phyloP scores from a whole-genome alignment of 1,140 invertebrate genomes.

The Gerris buenoi region DNA sequence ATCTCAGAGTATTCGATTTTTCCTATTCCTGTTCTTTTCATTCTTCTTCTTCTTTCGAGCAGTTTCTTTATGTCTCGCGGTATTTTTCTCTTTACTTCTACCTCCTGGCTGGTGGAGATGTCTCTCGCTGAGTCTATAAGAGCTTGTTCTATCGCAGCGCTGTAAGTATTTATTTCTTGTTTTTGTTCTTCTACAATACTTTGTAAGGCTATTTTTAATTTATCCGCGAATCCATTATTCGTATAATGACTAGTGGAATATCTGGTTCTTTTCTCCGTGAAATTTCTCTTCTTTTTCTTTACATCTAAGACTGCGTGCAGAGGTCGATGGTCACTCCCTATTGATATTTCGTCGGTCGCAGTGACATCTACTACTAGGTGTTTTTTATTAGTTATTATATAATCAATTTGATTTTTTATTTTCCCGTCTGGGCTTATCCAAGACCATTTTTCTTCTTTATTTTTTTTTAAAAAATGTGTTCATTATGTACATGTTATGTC shows the following conservation, averaged over 20 bases:
- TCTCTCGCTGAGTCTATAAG: background rate
- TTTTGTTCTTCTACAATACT: background rate
- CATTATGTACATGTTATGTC: background rate
- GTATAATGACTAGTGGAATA: background rate
- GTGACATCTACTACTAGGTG: background rate
- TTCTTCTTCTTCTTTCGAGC: too few species aligned
- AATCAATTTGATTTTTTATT: too few species aligned
- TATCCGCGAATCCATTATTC: background rate
- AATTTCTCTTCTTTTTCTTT: background rate
- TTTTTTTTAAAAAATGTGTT: slow-evolving; percentile 2
- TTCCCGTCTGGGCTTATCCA: too few species aligned
- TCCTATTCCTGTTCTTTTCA: too few species aligned
- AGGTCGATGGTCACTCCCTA: slow-evolving; percentile 2
- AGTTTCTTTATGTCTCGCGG: too few species aligned
- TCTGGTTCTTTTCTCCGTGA: background rate
- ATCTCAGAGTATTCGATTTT: too few species aligned
- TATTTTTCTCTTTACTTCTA: too few species aligned
- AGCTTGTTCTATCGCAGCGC: too few species aligned
- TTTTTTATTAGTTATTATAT: background rate
- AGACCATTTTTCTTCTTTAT: background rate
- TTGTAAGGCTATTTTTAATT: background rate
- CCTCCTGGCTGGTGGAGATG: background rate
- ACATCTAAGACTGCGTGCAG: background rate
- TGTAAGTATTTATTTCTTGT: background rate
- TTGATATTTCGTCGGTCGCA: background rate